A percentile compares a stretch with the other conserved stretches of the same genome.
Evolutionary conservation across 2,113 vertebrate species (phyloP).

Genomic region (Phrynosoma blainvillii): DNA sequence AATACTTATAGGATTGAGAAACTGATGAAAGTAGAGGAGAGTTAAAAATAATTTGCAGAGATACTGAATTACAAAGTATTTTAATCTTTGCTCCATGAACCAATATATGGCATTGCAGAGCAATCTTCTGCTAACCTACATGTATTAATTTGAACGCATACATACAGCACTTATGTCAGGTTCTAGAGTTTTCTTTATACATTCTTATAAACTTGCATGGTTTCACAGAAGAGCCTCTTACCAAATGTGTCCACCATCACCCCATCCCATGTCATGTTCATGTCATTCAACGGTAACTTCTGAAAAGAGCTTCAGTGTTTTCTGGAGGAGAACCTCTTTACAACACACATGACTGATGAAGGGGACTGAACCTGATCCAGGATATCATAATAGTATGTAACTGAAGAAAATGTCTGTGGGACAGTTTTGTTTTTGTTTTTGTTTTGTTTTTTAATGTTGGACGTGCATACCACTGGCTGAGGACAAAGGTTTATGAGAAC

Average conservation of each 20-base stretch:
- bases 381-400: neutral
- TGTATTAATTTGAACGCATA: neutral
- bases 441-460: neutral
- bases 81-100: neutral
- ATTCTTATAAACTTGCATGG: neutral
- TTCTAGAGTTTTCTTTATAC: neutral
- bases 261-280: neutral
- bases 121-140: neutral
- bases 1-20: neutral
- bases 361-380: neutral
- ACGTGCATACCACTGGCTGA: neutral
- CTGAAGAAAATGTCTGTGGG: neutral
- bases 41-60: no score
- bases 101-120: neutral
- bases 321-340: neutral
- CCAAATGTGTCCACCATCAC: neutral
- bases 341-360: neutral
- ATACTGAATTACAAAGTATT: no score
- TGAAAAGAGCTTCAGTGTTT: neutral
- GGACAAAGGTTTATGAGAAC: neutral
- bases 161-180: neutral
- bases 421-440: no score
- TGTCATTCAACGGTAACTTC: neutral
- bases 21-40: no score
- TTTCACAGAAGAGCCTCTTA: neutral